A percentile compares a stretch with the other conserved stretches of the same genome.
These are phyloP conservation scores for Brassicogethes aeneus DNA, from an alignment of 2,888 invertebrate genomes.

Conservation along the genomic window DNA sequence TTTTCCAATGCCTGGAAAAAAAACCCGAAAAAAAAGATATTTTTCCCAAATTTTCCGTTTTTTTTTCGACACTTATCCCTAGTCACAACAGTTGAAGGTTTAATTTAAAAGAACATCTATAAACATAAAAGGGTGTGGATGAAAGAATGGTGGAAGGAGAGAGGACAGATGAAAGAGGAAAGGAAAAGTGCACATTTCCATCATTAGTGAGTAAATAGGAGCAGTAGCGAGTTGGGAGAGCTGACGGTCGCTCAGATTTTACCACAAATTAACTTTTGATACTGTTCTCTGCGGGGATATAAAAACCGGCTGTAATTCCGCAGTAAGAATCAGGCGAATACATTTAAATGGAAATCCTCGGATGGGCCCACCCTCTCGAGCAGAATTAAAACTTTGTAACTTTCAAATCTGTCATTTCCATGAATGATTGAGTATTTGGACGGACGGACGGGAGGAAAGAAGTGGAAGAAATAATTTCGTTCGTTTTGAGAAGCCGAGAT, in stretches of 20 bases:
- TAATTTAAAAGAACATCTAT: conserved; percentile 30
- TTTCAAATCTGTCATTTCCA: conserved; percentile 42
- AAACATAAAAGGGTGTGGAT: conserved; percentile 33
- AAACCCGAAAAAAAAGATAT: too few relatives aligned
- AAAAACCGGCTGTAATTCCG: conserved; percentile 40
- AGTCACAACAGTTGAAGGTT: conserved; percentile 14
- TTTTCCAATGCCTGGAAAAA: too few relatives aligned
- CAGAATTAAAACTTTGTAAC: conserved; percentile 40
- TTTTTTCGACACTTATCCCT: too few relatives aligned
- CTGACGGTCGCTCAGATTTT: conserved; percentile 38
- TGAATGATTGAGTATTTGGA: conserved; percentile 41
- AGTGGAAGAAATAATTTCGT: conserved; percentile 36
- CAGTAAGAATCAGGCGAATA: conserved; percentile 24
- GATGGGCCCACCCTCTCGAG: conserved; percentile 24
- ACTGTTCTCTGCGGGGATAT: conserved; percentile 41
- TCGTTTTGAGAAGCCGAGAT: conserved; percentile 35
- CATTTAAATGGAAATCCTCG: conserved; percentile 41
- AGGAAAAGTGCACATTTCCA: conserved; percentile 32
- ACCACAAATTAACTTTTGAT: conserved; percentile 44
- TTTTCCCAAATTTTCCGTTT: too few relatives aligned
- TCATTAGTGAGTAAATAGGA: conserved; percentile 38
- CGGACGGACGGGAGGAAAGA: conserved; percentile 25
- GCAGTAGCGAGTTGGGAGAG: conserved; percentile 4
- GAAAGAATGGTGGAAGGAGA: conserved; percentile 14
- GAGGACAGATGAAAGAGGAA: conserved; percentile 20